Base-by-base conservation (phyloP, 2,888 invertebrate species). In the Altica lythri region DNA sequence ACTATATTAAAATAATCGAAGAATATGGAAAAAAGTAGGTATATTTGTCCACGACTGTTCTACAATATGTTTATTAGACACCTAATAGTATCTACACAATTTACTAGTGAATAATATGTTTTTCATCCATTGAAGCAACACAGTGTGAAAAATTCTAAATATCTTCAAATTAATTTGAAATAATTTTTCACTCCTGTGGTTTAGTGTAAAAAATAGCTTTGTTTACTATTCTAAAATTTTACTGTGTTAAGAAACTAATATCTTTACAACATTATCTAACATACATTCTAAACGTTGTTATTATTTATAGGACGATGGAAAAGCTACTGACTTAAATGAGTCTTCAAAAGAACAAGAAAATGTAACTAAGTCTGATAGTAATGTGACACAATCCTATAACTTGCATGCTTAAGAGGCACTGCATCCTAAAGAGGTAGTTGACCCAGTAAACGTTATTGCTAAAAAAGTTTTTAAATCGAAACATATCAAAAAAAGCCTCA, bases 331-430 rank as follows among this genome's bases (percentile, higher is more conserved):
- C n/a, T n/a, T n/a, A 2, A 29, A 29, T 29, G 29, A 29, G 2
- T 29, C 29, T 8, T 6, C 8, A 29, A 29, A 29, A n/a, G 29
- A 29, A 29, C 2, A 2, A 29, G 29, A 29, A 29, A 29, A 29
- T 29, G 29, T 29, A 29, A 29, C 29, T 9, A 2, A 2, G 29
- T 3, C 29, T 29, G 3, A 4, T 29, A 4, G 10, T 29, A 29
- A 29, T 29, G 29, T 29, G 29, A 29, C 29, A 29, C 29, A 29
- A 10, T 29, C 3, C 29, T n/a, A n/a, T 29, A 29, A 29, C 29
- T n/a, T 1, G 2, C 29, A 1, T 2, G 3, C 29, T 29, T 9
- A 29, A 2, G 29, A 29, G 1, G 29, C 29, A 29, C 2, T 29
- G 9, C 9, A 1, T 10, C 4, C 29, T n/a, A 2, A n/a, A 29